These are phyloP conservation scores for Sphenopsis melanotis DNA, from an alignment of 2,797 vertebrate genomes.

Conservation along the genomic window DNA sequence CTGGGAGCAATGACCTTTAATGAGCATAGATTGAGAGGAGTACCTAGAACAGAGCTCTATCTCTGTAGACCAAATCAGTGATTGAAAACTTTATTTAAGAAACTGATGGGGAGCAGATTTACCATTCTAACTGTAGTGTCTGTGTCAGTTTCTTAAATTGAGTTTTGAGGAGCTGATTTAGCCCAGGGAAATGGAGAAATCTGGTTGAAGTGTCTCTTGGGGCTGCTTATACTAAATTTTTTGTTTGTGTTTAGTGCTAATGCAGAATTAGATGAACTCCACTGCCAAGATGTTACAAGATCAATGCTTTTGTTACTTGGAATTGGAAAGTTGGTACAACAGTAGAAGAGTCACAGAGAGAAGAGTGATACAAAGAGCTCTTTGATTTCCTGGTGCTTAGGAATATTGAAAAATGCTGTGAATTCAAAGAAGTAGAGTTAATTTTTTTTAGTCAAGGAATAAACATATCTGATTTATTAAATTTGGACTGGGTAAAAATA, in stretches of 20 bases:
- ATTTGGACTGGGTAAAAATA: background rate
- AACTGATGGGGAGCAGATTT: constrained; percentile 21
- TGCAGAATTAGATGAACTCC: constrained; percentile 48
- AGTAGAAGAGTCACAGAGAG: background rate
- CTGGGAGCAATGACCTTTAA: constrained; percentile 18
- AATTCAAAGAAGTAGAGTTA: background rate
- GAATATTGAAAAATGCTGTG: background rate
- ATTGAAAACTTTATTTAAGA: constrained; percentile 48
- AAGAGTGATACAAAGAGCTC: constrained; percentile 15
- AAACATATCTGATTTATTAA: constrained; percentile 10
- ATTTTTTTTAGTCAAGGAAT: background rate
- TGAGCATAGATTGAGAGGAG: background rate
- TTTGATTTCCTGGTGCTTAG: constrained; percentile 30
- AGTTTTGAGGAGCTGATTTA: constrained; percentile 55
- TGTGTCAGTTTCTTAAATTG: constrained; percentile 54
- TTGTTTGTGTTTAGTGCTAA: constrained; percentile 60
- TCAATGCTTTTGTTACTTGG: constrained; percentile 58
- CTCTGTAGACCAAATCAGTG: background rate
- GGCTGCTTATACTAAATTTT: constrained; percentile 53
- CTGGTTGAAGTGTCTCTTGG: constrained; percentile 4
- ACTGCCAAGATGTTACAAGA: constrained; percentile 61
- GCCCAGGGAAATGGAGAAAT: constrained; percentile 58
- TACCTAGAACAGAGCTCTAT: background rate
- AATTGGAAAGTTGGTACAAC: constrained; percentile 45
- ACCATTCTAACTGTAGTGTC: constrained; percentile 20